Percentiles rank a stretch among this genome's conserved stretches.
Conservation (phyloP, 2,797 vertebrate species). For the Coregonus sp. region DNA sequence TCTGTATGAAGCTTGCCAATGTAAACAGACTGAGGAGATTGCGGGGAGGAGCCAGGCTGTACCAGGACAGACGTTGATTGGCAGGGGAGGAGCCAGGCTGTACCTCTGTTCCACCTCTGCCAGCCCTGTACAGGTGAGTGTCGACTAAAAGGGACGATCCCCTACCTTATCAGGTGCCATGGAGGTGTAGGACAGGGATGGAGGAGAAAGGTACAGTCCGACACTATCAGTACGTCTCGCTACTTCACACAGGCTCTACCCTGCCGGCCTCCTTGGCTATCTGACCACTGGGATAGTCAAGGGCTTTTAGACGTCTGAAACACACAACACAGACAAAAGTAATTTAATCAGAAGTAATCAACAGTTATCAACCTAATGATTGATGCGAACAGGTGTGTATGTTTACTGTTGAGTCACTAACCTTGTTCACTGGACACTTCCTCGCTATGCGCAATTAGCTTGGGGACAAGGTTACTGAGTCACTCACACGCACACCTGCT, state of each 20-base stretch:
- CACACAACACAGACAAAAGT: not conserved
- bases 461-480: no score
- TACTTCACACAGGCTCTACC: not conserved
- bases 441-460: no score
- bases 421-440: not conserved
- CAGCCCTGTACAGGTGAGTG: not conserved
- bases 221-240: not conserved
- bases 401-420: not conserved
- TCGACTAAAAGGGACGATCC: not conserved
- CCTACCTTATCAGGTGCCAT: not conserved
- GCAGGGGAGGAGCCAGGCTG: not conserved
- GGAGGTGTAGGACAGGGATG: no score
- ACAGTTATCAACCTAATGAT: not conserved
- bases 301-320: not conserved
- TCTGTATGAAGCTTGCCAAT: not conserved
- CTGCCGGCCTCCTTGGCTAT: not conserved
- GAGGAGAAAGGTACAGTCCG: not conserved
- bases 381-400: not conserved
- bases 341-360: not conserved
- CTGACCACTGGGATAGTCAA: no score
- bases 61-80: not conserved
- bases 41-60: not conserved
- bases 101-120: not conserved
- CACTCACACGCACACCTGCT: not conserved
- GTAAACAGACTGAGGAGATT: not conserved